Evolutionary conservation across 2,113 vertebrate species (phyloP), one percentile per base, ranked within the genome.

Genomic region (Tapirus terrestris): DNA sequence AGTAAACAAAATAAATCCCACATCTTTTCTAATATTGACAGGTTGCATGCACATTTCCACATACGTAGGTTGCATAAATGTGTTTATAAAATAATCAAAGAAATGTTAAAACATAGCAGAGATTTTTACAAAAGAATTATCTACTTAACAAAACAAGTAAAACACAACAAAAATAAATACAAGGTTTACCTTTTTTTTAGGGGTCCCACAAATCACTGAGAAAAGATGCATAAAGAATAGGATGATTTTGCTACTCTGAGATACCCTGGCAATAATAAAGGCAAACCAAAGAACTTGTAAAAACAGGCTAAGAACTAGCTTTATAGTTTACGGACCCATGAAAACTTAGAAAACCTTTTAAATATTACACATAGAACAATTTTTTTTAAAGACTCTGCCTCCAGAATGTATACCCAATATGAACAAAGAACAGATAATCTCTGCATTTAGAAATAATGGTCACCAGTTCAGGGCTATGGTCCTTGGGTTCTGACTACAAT

Each of bases 101-200:
- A 87, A 94, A 87, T 56, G 7, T 60, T 58, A 67, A 53, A 85
- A 91, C 18, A 81, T 2, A 67, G 58, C 21, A 76, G 61, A 87
- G 20, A 65, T 63, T 48, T 48, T 65, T n/a, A 17, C 86, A 29
- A 76, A 91, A 61, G 72, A 63, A 86, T 72, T 72, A 14, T 10
- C 72, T 89, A 67, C 27, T 87, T 88, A 63, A 27, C 53, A 89
- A 94, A 87, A n/a, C 39, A 94, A 96, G 75, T 80, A 76, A 89
- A 70, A 89, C 13, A 70, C 89, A 83, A 65, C 27, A 92, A 77
- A 95, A 95, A 73, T 68, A 87, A 72, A 43, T 67, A 31, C 63
- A 92, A 43, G 18, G 7, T 29, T 86, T 86, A 60, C 53, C 4
- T 60, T 90, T 58, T 58, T 79, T n/a, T 93, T 84, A 75, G n/a